Base-by-base conservation (phyloP, 2,888 invertebrate species). In the Monochamus alternatus region DNA sequence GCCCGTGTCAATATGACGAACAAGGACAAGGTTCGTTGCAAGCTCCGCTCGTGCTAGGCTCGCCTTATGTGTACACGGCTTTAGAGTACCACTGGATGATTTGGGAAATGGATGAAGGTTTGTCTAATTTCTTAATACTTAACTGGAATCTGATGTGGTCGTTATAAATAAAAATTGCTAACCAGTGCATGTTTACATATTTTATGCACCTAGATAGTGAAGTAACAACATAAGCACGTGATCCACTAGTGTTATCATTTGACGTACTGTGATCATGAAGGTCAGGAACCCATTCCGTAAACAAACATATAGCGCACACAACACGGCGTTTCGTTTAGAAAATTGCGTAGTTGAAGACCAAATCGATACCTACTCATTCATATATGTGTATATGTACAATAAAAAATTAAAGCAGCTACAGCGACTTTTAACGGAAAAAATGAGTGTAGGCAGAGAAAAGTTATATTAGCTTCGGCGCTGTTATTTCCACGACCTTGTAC, bases 221-320 rank as follows among this genome's bases (percentile, higher is more conserved):
- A 38, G 38, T 38, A 38, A 38, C 0, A 22, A 22, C 22, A 22
- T 38, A 38, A 38, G 7, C 38, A 38, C 38, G 38, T 38, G 38
- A 38, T 5, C 38, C 5, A 7, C 38, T 38, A 38, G 38, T 60
- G 38, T 63, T 44, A 63, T 63, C 63, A 44, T 22, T 38, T 12
- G 32, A 43, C 43, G 31, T 63, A 63, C 44, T 63, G 44, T 63
- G 44, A 44, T 22, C 44, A 63, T 63, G 43, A 65, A 65, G 65
- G 65, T 65, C 65, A 44, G 51, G 51, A 65, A 65, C 65, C 65
- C 51, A 51, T 30, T 65, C 47, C 47, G 65, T 65, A 65, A 65
- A 65, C 65, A 65, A 65, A 65, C 47, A 65, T 51, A 10, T 4
- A 51, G 10, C 10, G 51, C 38, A 38, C 38, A 51, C 51, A n/a